These are phyloP conservation scores for Hydrophis major DNA, from an alignment of 2,797 vertebrate species.

Conservation along the genomic window DNA sequence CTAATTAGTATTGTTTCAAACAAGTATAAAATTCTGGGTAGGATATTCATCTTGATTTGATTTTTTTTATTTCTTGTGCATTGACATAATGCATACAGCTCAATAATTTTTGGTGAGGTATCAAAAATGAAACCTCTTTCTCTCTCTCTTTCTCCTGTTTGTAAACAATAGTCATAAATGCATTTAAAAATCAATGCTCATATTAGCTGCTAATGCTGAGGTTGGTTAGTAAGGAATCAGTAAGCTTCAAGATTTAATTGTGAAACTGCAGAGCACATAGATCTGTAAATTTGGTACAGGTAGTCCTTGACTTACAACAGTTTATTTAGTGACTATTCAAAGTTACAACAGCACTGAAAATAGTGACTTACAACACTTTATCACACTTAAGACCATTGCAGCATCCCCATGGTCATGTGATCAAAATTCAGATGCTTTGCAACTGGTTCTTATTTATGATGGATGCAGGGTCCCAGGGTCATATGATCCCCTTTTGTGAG, in stretches of 20 bases:
- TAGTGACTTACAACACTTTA: neutral
- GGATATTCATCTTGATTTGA: too few relatives aligned
- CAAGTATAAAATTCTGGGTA: too few relatives aligned
- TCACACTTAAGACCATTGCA: neutral
- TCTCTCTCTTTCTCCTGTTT: neutral
- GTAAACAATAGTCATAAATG: neutral
- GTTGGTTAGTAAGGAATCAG: neutral
- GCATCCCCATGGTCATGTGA: neutral
- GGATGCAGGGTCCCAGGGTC: neutral
- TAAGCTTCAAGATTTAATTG: neutral
- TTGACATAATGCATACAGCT: neutral
- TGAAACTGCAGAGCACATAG: neutral
- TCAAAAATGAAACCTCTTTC: neutral
- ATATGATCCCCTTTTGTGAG: neutral
- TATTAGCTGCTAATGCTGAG: neutral
- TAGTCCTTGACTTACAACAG: neutral
- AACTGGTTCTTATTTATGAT: neutral
- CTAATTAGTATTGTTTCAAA: too few relatives aligned
- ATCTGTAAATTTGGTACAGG: neutral
- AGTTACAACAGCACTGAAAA: neutral
- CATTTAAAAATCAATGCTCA: neutral
- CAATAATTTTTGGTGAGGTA: neutral
- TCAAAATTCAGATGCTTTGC: neutral
- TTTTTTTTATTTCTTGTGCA: neutral
- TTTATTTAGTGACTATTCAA: neutral